Evolutionary conservation across 2,113 vertebrate species (phyloP), one percentile per base, ranked within the genome.

Genomic region (Budorcas taxicolor): DNA sequence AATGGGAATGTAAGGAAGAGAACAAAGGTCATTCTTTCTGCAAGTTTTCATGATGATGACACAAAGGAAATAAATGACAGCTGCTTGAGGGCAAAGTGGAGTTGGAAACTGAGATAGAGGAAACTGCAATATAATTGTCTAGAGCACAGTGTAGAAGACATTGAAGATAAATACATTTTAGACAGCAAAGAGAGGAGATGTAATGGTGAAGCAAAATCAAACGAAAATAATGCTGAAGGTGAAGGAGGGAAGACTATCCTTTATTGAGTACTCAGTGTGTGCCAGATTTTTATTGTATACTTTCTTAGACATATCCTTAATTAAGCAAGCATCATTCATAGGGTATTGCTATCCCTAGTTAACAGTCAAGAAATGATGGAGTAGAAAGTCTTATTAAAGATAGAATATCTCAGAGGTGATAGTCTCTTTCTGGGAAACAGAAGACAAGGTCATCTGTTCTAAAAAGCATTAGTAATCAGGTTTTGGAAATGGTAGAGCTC

Each of bases 371-470:
- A 43, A 74, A 53, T 29, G 74, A 84, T 27, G 27, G 6, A 27
- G 5, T 5, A 74, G 40, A 76, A 31, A 87, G 76, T 53, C 21
- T 74, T 85, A 81, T 29, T 43, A 45, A 58, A 53, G 52, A 17
- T 2, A 7, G n/a, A 86, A 3, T 27, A 21, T 50, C 80, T 64
- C n/a, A 67, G 89, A 90, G 60, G 52, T 45, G 21, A 88, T 12
- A n/a, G 17, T n/a, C 9, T 60, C 16, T 50, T 33, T 57, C 67
- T n/a, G 16, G 40, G 33, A 95, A 97, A n/a, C 0, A 83, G 36
- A 7, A 97, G 53, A 57, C 71, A 94, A 91, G 11, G 29, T 19
- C 52, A 91, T 43, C 78, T 76, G 5, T 52, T 74, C 53, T n/a
- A 36, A 45, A 29, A 6, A 36, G 25, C 53, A 13, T 10, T 27